Evolutionary conservation across 2,113 vertebrate species (phyloP), one percentile per base, ranked within the genome.

Genomic region (Aspiorhynchus laticeps): DNA sequence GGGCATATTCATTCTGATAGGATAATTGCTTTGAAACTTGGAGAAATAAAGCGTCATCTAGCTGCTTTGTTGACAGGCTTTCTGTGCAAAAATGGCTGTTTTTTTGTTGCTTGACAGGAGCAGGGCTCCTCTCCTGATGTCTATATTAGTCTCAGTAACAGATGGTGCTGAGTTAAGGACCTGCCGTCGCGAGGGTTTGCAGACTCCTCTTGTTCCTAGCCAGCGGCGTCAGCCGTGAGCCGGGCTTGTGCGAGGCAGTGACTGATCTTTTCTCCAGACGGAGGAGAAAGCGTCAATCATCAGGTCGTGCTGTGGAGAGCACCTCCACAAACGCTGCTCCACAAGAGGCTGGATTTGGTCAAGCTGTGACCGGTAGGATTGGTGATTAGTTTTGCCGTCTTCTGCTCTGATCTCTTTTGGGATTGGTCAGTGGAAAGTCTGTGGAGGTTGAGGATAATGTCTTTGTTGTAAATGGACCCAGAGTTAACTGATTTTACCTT

Each of bases 91-190:
- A 86, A 79, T 74, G 46, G 63, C 87, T 67, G 74, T 17, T 76
- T 75, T 75, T 86, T 17, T 71, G 65, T 59, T 83, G 53, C 79
- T 56, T 38, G 21, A 46, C 69, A 53, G 12, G 24, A 19, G 10
- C 33, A 69, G 41, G 65, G 83, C 63, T 65, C 19, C 61, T 83
- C 71, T 74, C 51, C 24, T 87, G 88, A 88, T 87, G 82, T 89
- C 89, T 91, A 63, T 84, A 90, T 90, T 84, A 65, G 88, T 79
- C 85, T 87, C 76, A 19, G 26, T 67, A 89, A 87, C 89, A 90
- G 90, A 91, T 91, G 89, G 89, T 73, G 36, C 48, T 7, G 28
- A 87, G 71, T 59, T 71, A 86, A 87, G 71, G 74, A 71, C 11
- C 21, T 87, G 87, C 81, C 78, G 51, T 88, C 77, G 38, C 76